Evolutionary conservation across 2,797 vertebrate species (phyloP), one percentile per base, ranked within the genome.

Genomic region (Enteromius mattozi): DNA sequence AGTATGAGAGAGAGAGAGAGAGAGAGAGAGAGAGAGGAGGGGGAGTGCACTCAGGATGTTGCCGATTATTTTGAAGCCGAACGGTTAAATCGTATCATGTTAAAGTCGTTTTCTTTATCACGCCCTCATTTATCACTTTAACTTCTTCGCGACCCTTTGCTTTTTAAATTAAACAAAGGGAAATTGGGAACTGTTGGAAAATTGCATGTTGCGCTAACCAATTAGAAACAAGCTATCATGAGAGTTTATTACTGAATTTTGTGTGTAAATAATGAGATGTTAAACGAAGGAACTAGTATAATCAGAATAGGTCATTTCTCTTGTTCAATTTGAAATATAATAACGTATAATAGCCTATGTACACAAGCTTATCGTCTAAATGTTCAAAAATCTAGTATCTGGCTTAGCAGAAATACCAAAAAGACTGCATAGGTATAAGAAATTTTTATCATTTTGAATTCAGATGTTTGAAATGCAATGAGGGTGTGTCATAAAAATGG

Each of bases 41-140:
- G 33, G 40, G 69, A 3, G 69, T 37, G 75, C 56, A 65, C 27
- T 70, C 86, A 80, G 83, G 77, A 84, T 84, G 77, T 84, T 80
- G 77, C 30, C 74, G 74, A 78, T 84, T 84, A 84, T 84, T 83
- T 69, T n/a, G n/a, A 78, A 69, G 47, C 76, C 24, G 49, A 47
- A 71, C 27, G 68, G 74, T 69, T 70, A 47, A 76, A 78, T 77
- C 49, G 74, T 33, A 70, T 33, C 37, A 78, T 45, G 49, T 78
- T 79, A 61, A 61, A 72, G 49, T 61, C 24, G 47, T 79, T 72
- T 65, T 70, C 47, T 70, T 54, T 45, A 54, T 40, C 61, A 19
- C 75, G 27, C n/a, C 59, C 33, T 76, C 81, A 83, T 91, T 92
- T 91, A 93, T 93, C 93, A 94, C 93, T 93, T 94, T 92, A 93